Evolutionary conservation across 1,140 invertebrate genomes (phyloP), one percentile per base, ranked within the genome.

Genomic region (Drosophila bifasciata): DNA sequence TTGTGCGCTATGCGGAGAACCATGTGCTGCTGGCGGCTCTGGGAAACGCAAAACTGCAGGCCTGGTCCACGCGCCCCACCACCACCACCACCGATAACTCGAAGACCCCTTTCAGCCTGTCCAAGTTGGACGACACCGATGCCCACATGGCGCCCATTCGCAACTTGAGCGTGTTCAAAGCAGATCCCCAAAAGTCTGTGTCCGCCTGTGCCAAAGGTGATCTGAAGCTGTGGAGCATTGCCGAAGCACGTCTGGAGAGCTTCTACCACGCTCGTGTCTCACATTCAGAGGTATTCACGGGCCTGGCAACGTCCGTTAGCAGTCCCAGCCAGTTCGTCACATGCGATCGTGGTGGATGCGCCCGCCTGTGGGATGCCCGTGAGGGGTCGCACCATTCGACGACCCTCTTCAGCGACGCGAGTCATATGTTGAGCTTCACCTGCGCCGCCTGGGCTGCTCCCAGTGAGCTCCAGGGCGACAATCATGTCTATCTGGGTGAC

Each of bases 161-260:
- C 44, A 75, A 88, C 7, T 43, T 88, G 1, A 56, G 51, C 28
- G 78, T 88, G 0, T 88, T 83, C 6, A 66, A 58, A 19, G 28
- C 44, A 0, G 56, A 76, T 17, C 51, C 28, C 1, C 32, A 61
- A 5, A 70, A 32, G 7, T 75, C 70, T 0, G 75, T 76, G 1
- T 60, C 84, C 15, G 85, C 60, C 13, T 79, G 75, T 15, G n/a
- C 51, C 17, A 71, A 76, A n/a, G 50, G 63, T 21, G 60, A 55
- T 1, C 21, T 88, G 0, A 88, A 88, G 83, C 44, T 88, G 1
- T 88, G 78, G 83, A 75, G 83, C 63, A 39, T 88, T 1, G 75
- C 78, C 6, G 59, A 62, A 13, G 78, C 78, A 9, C 75, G 83
- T 28, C 44, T 88, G 17, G 44, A 41, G 21, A 72, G 69, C 46